phyloP scores from a whole-genome alignment of 2,113 vertebrate genomes.

The Syrrhaptes paradoxus region DNA sequence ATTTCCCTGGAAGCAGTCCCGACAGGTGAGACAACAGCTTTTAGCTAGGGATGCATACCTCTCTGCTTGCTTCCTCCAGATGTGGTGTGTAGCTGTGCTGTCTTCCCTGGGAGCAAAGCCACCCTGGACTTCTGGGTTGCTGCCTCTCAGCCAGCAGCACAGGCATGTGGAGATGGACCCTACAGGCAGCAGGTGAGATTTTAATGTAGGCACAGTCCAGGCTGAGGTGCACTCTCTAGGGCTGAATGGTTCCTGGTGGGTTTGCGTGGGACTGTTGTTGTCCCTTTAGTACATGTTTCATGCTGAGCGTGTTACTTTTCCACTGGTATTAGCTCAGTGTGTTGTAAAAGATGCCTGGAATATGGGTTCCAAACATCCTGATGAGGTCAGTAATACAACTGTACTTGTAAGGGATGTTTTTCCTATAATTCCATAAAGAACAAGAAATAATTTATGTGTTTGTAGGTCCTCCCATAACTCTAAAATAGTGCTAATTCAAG shows the following conservation, averaged over 20 bases:
- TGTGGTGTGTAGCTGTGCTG: not conserved
- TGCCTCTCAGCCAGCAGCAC: not conserved
- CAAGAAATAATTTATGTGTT: not conserved
- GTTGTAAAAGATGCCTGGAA: not conserved
- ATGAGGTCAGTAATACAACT: not conserved
- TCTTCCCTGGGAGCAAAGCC: not conserved
- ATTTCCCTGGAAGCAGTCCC: not conserved
- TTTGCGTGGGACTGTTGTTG: fast-evolving
- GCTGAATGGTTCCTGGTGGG: not conserved
- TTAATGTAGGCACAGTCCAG: not conserved
- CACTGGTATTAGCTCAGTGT: not conserved
- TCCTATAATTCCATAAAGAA: not conserved
- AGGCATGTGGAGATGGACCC: not conserved
- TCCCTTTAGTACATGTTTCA: not conserved
- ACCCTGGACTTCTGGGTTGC: not conserved
- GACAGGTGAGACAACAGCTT: not conserved
- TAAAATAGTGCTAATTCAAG: not conserved
- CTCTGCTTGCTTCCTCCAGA: not conserved
- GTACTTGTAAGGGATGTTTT: not conserved
- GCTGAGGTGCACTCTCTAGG: not conserved
- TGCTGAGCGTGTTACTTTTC: not conserved
- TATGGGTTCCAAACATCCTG: not conserved
- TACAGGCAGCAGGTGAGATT: not conserved
- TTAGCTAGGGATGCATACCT: not conserved
- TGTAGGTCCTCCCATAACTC: not conserved